Evolutionary conservation across 2,888 invertebrate genomes (phyloP).

Genomic region (Polyommatus iphigenia): DNA sequence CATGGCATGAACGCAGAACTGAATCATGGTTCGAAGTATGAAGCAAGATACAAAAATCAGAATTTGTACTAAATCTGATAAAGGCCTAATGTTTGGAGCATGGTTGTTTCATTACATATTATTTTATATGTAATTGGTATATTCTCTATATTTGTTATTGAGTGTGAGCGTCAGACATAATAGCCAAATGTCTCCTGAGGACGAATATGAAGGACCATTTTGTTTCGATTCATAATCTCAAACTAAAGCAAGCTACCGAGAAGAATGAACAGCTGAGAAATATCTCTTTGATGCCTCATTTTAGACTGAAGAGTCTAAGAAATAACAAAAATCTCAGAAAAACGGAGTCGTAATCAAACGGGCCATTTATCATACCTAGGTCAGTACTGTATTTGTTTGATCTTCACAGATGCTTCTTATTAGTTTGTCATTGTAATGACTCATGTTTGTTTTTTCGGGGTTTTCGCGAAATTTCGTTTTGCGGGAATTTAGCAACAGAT

Average conservation of each 20-base stretch:
- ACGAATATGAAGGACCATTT: too few species aligned
- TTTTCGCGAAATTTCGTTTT: not conserved
- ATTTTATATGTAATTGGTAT: too few species aligned
- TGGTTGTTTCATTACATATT: too few species aligned
- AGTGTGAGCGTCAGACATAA: too few species aligned
- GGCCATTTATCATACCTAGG: not conserved
- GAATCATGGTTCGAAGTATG: not conserved
- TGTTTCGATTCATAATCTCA: not conserved
- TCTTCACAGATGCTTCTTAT: not conserved
- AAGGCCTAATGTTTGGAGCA: not conserved
- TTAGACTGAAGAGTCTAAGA: not conserved
- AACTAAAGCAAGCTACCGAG: not conserved
- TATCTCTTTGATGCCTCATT: not conserved
- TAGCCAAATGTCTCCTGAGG: too few species aligned
- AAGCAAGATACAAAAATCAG: not conserved
- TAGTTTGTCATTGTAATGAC: not conserved
- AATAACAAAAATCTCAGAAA: not conserved
- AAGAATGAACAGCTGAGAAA: not conserved
- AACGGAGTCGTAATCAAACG: not conserved
- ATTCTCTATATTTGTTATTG: too few species aligned
- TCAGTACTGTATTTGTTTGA: not conserved
- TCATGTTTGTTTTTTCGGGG: not conserved
- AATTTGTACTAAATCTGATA: not conserved
- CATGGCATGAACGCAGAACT: not conserved
- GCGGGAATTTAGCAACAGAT: not conserved